Conservation (phyloP, 2,888 invertebrate genomes). For the Parnassius orleans region DNA sequence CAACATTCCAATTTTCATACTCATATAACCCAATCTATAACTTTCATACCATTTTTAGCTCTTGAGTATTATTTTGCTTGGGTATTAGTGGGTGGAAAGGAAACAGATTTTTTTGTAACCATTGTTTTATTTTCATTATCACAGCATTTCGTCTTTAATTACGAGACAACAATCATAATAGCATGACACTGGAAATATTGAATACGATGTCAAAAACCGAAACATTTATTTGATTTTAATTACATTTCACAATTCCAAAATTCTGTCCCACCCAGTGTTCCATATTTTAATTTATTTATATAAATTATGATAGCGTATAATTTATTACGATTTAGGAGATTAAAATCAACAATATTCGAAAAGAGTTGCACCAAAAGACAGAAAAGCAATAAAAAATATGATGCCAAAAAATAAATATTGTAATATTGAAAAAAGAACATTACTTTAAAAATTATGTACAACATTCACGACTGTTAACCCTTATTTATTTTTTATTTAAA, state of each 20-base stretch:
- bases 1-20: background rate
- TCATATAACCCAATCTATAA: background rate
- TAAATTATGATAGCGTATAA: background rate
- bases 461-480: background rate
- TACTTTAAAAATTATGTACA: constrained; percentile 1
- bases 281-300: constrained; percentile 10
- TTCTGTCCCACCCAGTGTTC: background rate
- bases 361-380: background rate
- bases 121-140: constrained; percentile 70
- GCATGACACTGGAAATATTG: constrained; percentile 2
- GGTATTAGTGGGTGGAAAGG: constrained; percentile 72
- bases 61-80: constrained; percentile 23
- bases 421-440: constrained; percentile 1
- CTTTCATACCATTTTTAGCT: background rate
- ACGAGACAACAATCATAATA: constrained; percentile 23
- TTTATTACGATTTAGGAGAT: background rate
- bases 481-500: background rate
- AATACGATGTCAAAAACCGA: constrained; percentile 20
- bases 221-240: background rate
- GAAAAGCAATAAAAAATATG: no score
- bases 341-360: background rate
- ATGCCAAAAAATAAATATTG: no score
- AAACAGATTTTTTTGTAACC: constrained; percentile 72
- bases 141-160: constrained; percentile 45
- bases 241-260: constrained; percentile 16